Evolutionary conservation across 2,113 vertebrate genomes (phyloP).

Genomic region (Callipepla squamata): DNA sequence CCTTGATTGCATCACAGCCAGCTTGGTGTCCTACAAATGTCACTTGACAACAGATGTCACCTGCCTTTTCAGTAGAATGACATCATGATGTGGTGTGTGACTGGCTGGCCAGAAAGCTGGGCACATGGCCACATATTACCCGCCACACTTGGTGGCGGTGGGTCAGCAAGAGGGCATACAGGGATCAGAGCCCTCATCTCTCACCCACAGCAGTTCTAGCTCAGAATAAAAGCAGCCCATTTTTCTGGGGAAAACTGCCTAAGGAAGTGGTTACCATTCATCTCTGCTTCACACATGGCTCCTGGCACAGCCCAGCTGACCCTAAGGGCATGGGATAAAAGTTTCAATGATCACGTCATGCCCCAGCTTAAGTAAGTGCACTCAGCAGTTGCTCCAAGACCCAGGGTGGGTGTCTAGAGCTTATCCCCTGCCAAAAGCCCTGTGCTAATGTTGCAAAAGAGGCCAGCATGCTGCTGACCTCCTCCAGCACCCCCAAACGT

Average conservation of each 20-base stretch:
- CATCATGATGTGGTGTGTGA: constrained; percentile 69
- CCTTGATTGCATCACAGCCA: constrained; percentile 77
- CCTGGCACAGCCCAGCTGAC: not conserved
- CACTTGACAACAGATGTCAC: constrained; percentile 74
- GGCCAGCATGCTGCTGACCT: fast-evolving
- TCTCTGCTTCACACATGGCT: not conserved
- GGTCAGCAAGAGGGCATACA: not conserved
- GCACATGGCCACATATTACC: not conserved
- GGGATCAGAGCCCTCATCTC: not conserved
- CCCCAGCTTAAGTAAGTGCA: fast-evolving
- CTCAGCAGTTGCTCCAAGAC: not conserved
- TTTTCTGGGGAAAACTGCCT: not conserved
- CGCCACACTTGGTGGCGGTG: not conserved
- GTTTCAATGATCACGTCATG: not conserved
- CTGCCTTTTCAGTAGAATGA: constrained; percentile 74
- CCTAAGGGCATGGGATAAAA: not conserved
- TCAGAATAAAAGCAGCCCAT: not conserved
- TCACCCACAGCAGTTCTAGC: not conserved
- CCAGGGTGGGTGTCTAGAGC: not conserved
- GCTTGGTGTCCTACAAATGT: constrained; percentile 59
- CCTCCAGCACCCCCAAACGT: not conserved
- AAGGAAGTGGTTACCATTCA: not conserved
- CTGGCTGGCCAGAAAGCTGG: not conserved
- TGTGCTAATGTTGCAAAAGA: not conserved
- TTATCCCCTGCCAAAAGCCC: not conserved